Conservation (phyloP, 2,888 invertebrate species). For the Dioctria linearis region DNA sequence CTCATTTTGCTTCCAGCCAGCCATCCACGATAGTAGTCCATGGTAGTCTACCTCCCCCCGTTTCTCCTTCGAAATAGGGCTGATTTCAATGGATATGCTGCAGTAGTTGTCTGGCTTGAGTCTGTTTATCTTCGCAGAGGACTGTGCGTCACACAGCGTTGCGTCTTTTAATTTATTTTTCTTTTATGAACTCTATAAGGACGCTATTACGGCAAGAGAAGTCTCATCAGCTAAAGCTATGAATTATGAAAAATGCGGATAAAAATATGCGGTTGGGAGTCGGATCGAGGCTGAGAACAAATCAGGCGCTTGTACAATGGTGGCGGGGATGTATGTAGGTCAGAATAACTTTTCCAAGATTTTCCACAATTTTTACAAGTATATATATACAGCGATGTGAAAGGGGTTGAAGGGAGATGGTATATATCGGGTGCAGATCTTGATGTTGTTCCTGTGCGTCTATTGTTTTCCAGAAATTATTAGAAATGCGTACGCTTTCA, state of each 20-base stretch:
- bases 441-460: constrained; percentile 3
- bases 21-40: not conserved
- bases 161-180: constrained; percentile 42
- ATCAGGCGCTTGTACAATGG: constrained; percentile 33
- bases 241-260: constrained; percentile 24
- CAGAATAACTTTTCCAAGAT: constrained; percentile 36
- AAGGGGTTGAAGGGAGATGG: not conserved
- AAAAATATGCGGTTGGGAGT: not conserved
- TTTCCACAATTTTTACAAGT: constrained; percentile 30
- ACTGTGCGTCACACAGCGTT: constrained; percentile 38
- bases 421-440: not conserved
- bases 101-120: constrained; percentile 46
- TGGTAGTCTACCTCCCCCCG: not conserved
- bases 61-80: not conserved
- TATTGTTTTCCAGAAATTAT: constrained; percentile 12
- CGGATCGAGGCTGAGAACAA: not conserved
- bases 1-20: constrained; percentile 3
- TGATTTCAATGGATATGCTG: constrained; percentile 31
- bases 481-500: not conserved
- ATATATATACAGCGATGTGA: too few species aligned
- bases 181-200: constrained; percentile 30
- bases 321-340: constrained; percentile 7
- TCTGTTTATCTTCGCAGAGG: constrained; percentile 37
- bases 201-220: constrained; percentile 33
- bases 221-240: constrained; percentile 33